phyloP scores from a whole-genome alignment of 2,888 invertebrate species.

The Tetramorium bicarinatum region DNA sequence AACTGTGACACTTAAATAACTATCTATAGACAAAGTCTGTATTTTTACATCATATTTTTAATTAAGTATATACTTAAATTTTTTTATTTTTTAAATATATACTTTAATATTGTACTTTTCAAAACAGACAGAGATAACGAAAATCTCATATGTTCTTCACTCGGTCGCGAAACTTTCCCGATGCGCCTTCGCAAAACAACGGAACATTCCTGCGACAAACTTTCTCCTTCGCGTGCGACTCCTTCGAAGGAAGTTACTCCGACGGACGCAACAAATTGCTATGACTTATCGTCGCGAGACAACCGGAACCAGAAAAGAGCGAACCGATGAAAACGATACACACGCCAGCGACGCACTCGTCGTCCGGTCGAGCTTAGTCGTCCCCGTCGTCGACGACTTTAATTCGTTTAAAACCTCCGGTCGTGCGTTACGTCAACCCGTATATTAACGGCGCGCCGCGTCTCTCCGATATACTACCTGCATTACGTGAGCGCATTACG shows the following conservation, averaged over 20 bases:
- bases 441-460: slow-evolving; percentile 55
- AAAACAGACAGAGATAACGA: neutral
- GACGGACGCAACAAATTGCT: neutral
- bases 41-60: neutral
- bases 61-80: neutral
- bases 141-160: neutral
- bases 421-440: slow-evolving; percentile 69
- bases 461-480: slow-evolving; percentile 66
- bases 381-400: slow-evolving; percentile 63
- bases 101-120: neutral
- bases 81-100: neutral
- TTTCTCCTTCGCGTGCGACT: slow-evolving; percentile 10
- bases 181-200: neutral
- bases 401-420: slow-evolving; percentile 77
- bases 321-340: slow-evolving; percentile 17
- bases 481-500: slow-evolving; percentile 71
- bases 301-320: neutral
- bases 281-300: neutral
- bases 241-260: neutral
- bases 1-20: neutral
- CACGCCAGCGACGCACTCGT: slow-evolving; percentile 32
- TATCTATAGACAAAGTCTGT: neutral
- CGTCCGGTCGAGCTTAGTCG: slow-evolving; percentile 23
- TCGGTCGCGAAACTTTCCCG: neutral
- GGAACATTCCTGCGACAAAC: neutral